phyloP scores from a whole-genome alignment of 2,797 vertebrate species.

The Setipinna tenuifilis region DNA sequence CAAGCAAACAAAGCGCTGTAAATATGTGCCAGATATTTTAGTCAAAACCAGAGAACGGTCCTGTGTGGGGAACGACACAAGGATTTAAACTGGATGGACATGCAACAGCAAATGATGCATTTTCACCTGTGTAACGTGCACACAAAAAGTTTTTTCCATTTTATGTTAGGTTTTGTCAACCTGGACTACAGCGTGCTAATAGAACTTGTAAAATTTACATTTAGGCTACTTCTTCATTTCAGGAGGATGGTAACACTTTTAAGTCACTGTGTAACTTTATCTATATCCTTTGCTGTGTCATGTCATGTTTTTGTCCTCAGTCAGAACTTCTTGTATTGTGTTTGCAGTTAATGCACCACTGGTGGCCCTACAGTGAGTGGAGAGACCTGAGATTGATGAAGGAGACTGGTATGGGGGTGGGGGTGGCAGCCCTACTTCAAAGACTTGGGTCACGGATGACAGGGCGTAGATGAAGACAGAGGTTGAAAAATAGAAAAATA shows the following conservation, averaged over 20 bases:
- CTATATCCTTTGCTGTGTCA: background rate
- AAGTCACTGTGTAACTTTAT: background rate
- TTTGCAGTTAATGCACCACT: background rate
- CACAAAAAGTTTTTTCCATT: background rate
- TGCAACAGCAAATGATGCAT: background rate
- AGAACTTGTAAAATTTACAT: background rate
- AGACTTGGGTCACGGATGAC: background rate
- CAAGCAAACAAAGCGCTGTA: background rate
- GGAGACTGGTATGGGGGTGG: background rate
- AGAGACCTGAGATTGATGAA: background rate
- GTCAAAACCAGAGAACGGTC: conserved; percentile 2
- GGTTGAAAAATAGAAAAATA: too few relatives aligned
- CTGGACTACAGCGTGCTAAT: background rate
- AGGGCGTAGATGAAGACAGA: too few relatives aligned
- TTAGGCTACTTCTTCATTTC: background rate
- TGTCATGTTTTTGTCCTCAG: background rate
- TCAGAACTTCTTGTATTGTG: background rate
- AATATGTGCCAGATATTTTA: conserved; percentile 2
- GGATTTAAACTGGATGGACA: background rate
- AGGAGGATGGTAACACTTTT: background rate
- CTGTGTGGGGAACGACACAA: background rate
- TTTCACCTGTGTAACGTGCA: background rate
- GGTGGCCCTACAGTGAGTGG: background rate
- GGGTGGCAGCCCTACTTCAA: background rate
- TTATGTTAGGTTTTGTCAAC: background rate